phyloP scores from a whole-genome alignment of 2,113 vertebrate genomes.

The Notechis scutatus region DNA sequence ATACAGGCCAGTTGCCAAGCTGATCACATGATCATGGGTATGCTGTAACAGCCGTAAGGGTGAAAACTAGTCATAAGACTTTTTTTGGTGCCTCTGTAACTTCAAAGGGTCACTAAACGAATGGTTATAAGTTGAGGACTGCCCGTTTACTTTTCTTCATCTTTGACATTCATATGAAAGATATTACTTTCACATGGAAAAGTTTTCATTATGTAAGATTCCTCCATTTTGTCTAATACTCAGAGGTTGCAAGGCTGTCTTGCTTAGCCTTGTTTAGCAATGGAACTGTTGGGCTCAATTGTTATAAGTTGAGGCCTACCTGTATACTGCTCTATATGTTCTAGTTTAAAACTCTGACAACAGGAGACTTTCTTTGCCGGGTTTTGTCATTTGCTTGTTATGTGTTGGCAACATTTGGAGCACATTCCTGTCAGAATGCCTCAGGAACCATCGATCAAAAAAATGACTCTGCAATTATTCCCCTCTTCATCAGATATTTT shows the following conservation, averaged over 20 bases:
- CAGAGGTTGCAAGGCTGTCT: too few species aligned
- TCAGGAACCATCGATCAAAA: neutral
- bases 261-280: too few species aligned
- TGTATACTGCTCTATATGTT: neutral
- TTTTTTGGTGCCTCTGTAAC: neutral
- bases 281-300: neutral
- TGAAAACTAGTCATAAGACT: neutral
- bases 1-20: neutral
- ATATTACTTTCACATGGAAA: neutral
- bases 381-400: neutral
- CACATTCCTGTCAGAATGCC: neutral
- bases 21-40: neutral
- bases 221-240: too few species aligned
- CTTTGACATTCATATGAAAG: neutral
- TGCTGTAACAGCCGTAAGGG: neutral
- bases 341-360: neutral
- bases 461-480: neutral
- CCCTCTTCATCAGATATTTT: neutral
- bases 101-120: neutral
- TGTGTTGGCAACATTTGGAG: neutral
- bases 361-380: neutral
- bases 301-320: neutral
- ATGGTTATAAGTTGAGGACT: neutral
- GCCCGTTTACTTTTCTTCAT: neutral
- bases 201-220: neutral